Evolutionary conservation across 1,140 invertebrate genomes (phyloP).

Genomic region (Monochamus saltuarius): DNA sequence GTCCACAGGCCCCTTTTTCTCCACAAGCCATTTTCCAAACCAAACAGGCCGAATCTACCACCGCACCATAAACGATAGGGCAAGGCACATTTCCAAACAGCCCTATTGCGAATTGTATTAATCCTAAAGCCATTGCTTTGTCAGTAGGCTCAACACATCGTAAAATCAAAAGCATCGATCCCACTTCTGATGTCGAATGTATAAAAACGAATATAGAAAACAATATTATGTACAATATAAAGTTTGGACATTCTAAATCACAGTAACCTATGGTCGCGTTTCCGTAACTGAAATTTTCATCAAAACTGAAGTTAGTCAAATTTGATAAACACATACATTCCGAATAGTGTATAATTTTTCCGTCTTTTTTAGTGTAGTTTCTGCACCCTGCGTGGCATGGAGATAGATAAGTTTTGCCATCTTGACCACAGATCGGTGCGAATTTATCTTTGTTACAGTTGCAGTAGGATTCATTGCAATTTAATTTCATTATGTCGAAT

Average conservation of each 20-base stretch:
- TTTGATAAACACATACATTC: constrained; percentile 72
- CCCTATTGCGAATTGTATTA: constrained; percentile 91
- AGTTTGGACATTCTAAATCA: constrained; percentile 74
- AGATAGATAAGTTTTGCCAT: constrained; percentile 81
- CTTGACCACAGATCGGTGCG: constrained; percentile 77
- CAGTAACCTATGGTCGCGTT: constrained; percentile 70
- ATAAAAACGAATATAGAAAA: constrained; percentile 89
- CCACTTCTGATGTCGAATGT: constrained; percentile 89
- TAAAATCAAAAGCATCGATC: constrained; percentile 85
- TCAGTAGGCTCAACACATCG: constrained; percentile 88
- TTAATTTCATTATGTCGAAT: constrained; percentile 37
- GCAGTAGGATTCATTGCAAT: constrained; percentile 65
- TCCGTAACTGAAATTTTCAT: constrained; percentile 36
- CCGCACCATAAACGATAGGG: constrained; percentile 87
- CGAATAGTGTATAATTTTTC: constrained; percentile 68
- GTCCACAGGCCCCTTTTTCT: constrained; percentile 76
- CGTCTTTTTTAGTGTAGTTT: constrained; percentile 62
- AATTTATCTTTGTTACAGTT: constrained; percentile 75
- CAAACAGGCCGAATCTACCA: constrained; percentile 88
- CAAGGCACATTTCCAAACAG: constrained; percentile 92
- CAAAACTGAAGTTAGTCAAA: constrained; percentile 47
- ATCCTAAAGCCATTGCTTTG: constrained; percentile 90
- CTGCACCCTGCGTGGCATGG: constrained; percentile 86
- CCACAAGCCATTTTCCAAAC: constrained; percentile 84
- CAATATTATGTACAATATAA: constrained; percentile 79